Base-by-base conservation (phyloP, 2,888 invertebrate genomes). In the Hemaris fuciformis region DNA sequence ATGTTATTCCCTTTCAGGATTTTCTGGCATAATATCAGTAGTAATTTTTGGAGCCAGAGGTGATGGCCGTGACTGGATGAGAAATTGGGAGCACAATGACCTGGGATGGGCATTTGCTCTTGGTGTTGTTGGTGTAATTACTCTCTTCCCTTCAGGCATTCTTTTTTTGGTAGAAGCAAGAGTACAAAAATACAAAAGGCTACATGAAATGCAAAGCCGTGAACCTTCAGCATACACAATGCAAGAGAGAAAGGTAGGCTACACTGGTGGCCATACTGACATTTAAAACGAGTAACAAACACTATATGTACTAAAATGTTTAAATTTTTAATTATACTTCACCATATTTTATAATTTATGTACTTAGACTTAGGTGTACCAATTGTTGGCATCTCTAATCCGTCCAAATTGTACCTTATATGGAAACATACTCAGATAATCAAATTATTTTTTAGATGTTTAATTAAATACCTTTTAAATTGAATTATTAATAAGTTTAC, bases 41-140 rank as follows among this genome's bases (percentile, higher is more conserved):
- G 94, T 97, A 2, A 96, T 97, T 62, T 99, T 99, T 87, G 99
- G 98, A 41, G 96, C 96, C 0, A 94, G 96, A 81, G 98, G 98
- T 3, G 98, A 98, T 86, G 96, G 97, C 3, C 94, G 99, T 68
- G 97, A 97, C 77, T 98, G 98, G 97, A 98, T 99, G 97, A 98
- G 99, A 0, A 95, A 98, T 76, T 98, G 98, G 96, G 97, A 99
- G 76, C 97, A 98, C 83, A 99, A 99, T 88, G 96, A 98, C 82
- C 94, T 99, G 61, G 96, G 98, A 10, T 99, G 98, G 98, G 97
- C 98, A 0, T 99, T 95, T 88, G 99, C 97, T 0, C 90, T 99
- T 38, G 98, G 95, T 18, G 96, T 95, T 1, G 88, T 97, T 46
- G 98, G 98, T 1, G 95, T 96, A 0, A 91, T 97, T 27, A 84